A percentile compares a stretch with the other conserved stretches of the same genome.
Evolutionary conservation across 2,113 vertebrate genomes (phyloP).

Genomic region (Apeltes quadracus): DNA sequence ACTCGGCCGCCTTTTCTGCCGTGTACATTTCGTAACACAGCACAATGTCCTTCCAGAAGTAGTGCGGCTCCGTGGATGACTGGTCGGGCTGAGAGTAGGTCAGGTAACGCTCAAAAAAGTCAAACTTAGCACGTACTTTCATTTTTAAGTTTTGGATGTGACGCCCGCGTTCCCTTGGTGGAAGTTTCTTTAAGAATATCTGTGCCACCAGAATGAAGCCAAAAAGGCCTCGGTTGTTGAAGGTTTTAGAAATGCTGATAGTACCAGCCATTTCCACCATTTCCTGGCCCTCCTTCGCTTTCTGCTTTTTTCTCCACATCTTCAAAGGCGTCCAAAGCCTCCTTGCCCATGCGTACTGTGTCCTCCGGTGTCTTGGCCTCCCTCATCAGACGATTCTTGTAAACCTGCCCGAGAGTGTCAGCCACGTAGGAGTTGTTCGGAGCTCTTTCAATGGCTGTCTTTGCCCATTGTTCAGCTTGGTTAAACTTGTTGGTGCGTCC

Average conservation of each 20-base stretch:
- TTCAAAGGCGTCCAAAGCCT: conserved; percentile 42
- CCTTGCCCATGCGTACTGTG: accelerated
- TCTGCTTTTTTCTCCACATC: conserved; percentile 34
- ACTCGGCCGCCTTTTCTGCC: background rate
- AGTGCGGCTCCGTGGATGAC: background rate
- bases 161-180: background rate
- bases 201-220: conserved; percentile 60
- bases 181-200: conserved; percentile 4
- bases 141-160: background rate
- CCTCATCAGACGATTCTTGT: conserved; percentile 42
- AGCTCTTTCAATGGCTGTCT: conserved; percentile 31
- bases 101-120: conserved; percentile 64
- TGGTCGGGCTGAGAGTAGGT: conserved; percentile 42
- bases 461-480: conserved; percentile 49
- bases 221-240: conserved; percentile 62
- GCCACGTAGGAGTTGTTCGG: conserved; percentile 52
- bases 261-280: background rate
- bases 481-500: accelerated
- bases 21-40: conserved; percentile 26
- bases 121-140: conserved; percentile 37
- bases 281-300: conserved; percentile 12
- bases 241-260: conserved; percentile 2
- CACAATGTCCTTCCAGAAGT: conserved; percentile 38
- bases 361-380: accelerated
- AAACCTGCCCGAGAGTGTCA: conserved; percentile 68